Evolutionary conservation across 2,888 invertebrate species (phyloP), one percentile per base, ranked within the genome.

Genomic region (Drosophila meridionalis): DNA sequence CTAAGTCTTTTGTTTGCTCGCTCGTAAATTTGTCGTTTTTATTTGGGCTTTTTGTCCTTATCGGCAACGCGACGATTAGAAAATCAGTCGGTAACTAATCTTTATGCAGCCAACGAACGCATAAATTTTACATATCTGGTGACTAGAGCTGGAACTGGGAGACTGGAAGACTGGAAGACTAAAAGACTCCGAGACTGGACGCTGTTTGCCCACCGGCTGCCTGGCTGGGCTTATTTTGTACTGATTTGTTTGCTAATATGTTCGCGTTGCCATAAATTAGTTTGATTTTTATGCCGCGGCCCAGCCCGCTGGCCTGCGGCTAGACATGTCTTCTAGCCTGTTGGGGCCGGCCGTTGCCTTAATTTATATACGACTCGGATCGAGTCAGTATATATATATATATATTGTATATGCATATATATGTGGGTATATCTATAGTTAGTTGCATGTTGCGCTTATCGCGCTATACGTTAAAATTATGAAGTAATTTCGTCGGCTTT

Each of bases 211-310:
- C 81, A 66, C 62, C 50, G 82, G 73, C 65, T 79, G 76, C 64
- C 62, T 47, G 82, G 73, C 65, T 79, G 76, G 80, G 78, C 87
- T 90, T 90, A 90, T 90, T 89, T 91, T 91, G 91, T 90, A 90
- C 90, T 90, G 87, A 91, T 90, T 86, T 85, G 90, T 82, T 91
- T 91, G 84, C 91, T 89, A 90, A 91, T 90, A 90, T 80, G 91
- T 89, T 90, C 73, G 90, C 89, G 78, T 83, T 81, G 91, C 82
- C 82, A 90, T 90, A 90, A 90, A 91, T 90, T 89, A 85, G 80
- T 82, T 80, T 83, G 89, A 90, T 82, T 83, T 83, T 80, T 76
- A 73, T 80, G 70, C 76, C 66, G 64, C 70, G 76, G 71, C 62
- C 50, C 38, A 47, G 59, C 32, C 42, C 30, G 26, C 48, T 26